Evolutionary conservation across 2,888 invertebrate species (phyloP).

Genomic region (Rambutsinella grinnellia): DNA sequence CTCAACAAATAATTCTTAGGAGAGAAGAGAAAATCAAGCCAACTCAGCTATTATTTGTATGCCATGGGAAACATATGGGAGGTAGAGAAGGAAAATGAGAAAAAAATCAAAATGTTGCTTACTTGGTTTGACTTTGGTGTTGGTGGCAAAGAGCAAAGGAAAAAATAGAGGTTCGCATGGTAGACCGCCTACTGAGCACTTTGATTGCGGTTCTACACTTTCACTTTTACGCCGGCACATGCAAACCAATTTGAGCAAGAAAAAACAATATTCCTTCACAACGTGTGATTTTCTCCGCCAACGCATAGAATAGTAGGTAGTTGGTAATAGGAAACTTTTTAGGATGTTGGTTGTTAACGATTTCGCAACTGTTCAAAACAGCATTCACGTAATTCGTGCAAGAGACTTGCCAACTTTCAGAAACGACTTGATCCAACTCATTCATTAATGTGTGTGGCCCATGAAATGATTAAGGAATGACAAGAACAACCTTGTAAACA

Average conservation of each 20-base stretch:
- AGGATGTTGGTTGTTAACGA: too few relatives aligned
- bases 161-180: slow-evolving; percentile 33
- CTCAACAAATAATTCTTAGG: background rate
- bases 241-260: background rate
- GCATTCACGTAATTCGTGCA: too few relatives aligned
- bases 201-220: slow-evolving; percentile 48
- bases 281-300: slow-evolving; percentile 20
- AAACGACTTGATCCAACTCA: too few relatives aligned
- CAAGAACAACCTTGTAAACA: background rate
- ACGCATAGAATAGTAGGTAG: too few relatives aligned
- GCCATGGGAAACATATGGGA: background rate
- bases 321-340: too few relatives aligned
- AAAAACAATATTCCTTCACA: slow-evolving; percentile 27
- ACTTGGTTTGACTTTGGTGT: background rate
- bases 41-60: background rate
- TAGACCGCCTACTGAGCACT: slow-evolving; percentile 45
- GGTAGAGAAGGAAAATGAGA: background rate
- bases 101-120: background rate
- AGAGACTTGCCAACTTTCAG: too few relatives aligned
- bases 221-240: background rate
- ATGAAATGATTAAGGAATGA: background rate
- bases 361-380: too few relatives aligned
- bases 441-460: too few relatives aligned
- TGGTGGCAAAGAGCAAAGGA: background rate
- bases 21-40: background rate